These are phyloP conservation scores for Seriola aureovittata DNA, from an alignment of 2,113 vertebrate species.

Conservation along the genomic window DNA sequence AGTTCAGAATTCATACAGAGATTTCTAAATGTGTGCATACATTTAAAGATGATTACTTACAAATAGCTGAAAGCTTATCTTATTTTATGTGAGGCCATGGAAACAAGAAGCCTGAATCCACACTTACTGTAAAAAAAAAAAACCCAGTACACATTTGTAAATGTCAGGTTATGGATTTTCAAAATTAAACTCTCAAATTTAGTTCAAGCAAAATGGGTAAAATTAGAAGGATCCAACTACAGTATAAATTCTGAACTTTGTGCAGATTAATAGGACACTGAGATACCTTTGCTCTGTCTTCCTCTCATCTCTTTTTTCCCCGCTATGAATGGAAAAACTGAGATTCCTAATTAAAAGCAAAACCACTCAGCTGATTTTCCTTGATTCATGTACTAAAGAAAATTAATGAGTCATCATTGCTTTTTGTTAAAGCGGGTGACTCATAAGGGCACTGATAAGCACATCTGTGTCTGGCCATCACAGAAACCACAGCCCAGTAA, in stretches of 20 bases:
- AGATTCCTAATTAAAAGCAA: constrained; percentile 54
- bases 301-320: constrained; percentile 22
- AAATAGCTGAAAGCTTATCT: not conserved
- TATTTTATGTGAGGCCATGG: not conserved
- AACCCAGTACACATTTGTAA: not conserved
- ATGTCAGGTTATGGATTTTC: constrained; percentile 3
- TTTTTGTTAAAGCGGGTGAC: constrained; percentile 43
- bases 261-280: constrained; percentile 8
- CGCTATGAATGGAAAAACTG: constrained; percentile 24
- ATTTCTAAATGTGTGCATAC: not conserved
- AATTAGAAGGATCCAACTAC: not conserved
- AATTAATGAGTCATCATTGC: constrained; percentile 51
- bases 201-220: not conserved
- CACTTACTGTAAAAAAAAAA: too few species aligned
- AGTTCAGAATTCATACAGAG: not conserved
- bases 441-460: constrained; percentile 39
- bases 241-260: not conserved
- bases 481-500: constrained; percentile 29
- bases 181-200: constrained; percentile 13
- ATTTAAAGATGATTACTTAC: not conserved
- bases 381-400: constrained; percentile 46
- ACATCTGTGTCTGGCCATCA: constrained; percentile 34
- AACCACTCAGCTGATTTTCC: constrained; percentile 33
- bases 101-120: not conserved
- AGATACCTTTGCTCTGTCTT: constrained; percentile 9